Evolutionary conservation across 2,113 vertebrate genomes (phyloP).

Genomic region (Dromas ardeola): DNA sequence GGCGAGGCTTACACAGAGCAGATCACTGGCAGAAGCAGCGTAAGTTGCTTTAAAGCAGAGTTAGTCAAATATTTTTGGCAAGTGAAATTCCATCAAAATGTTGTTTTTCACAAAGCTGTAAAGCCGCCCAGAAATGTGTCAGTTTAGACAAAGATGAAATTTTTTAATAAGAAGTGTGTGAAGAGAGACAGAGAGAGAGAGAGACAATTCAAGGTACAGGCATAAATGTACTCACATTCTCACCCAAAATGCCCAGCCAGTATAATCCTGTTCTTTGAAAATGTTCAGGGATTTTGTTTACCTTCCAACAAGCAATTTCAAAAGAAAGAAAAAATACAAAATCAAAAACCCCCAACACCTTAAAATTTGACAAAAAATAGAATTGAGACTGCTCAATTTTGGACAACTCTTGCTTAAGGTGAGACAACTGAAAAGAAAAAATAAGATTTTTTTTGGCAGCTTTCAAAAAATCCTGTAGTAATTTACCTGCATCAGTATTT

Average conservation of each 20-base stretch:
- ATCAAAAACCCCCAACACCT: fast-evolving
- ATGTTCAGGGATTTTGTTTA: neutral
- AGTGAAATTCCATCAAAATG: neutral
- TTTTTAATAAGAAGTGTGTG: neutral
- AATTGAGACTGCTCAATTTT: neutral
- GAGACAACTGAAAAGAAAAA: neutral
- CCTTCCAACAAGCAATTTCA: neutral
- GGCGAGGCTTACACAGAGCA: neutral
- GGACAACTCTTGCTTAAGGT: neutral
- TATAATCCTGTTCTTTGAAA: neutral
- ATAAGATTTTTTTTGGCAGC: neutral
- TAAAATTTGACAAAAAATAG: neutral
- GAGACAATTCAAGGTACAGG: neutral
- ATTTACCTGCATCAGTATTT: neutral
- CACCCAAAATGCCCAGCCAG: neutral
- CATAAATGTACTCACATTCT: neutral
- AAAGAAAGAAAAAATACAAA: neutral
- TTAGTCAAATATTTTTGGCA: neutral
- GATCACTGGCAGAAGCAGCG: neutral
- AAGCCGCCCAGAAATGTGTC: neutral
- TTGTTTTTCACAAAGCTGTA: neutral
- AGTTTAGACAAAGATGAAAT: neutral
- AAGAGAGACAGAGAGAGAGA: neutral
- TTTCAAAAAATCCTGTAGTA: neutral
- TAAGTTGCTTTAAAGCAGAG: neutral